Base-by-base conservation (phyloP, 2,113 vertebrate genomes). In the Leptosomus discolor region DNA sequence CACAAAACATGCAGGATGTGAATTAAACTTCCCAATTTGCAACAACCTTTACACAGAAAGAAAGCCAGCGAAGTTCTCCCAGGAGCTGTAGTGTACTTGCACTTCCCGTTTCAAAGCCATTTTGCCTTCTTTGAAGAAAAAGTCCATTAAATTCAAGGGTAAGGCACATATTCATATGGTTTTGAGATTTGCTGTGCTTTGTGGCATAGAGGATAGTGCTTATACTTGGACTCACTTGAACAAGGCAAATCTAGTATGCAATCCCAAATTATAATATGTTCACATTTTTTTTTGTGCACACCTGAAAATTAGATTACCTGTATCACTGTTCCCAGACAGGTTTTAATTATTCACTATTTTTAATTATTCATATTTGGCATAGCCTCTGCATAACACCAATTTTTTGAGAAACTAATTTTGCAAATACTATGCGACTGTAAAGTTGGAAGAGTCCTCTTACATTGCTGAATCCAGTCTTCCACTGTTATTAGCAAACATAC, bases 281-380 rank as follows among this genome's bases (percentile, higher is more conserved):
- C 46, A 50, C 24, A 22, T 63, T 86, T 69, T 41, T 41, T 90
- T 78, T 56, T 61, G 51, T 21, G 36, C 43, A 24, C 32, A 85
- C 46, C 43, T 82, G 88, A 88, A 51, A 71, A 37, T 85, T 85
- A 92, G 91, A 67, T 69, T 77, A 65, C 73, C 37, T 26, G 13
- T 16, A 48, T 48, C 85, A 77, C 43, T 75, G 34, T 85, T 90
- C n/a, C 22, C 17, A 54, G 43, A 48, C 20, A 69, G 15, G 30
- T 61, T 91, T 91, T 84, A 95, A 86, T 91, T 94, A 89, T 91
- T 88, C 51, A 61, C 43, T 85, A 19, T 15, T 82, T 93, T 94
- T n/a, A 71, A 85, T 63, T 88, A 90, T 85, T 87, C 41, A 34
- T 67, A 64, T 85, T 90, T 89, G 57, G 14, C 46, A 46, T 12